Conservation (phyloP, 2,888 invertebrate genomes). For the Lasioglossum malachurum region DNA sequence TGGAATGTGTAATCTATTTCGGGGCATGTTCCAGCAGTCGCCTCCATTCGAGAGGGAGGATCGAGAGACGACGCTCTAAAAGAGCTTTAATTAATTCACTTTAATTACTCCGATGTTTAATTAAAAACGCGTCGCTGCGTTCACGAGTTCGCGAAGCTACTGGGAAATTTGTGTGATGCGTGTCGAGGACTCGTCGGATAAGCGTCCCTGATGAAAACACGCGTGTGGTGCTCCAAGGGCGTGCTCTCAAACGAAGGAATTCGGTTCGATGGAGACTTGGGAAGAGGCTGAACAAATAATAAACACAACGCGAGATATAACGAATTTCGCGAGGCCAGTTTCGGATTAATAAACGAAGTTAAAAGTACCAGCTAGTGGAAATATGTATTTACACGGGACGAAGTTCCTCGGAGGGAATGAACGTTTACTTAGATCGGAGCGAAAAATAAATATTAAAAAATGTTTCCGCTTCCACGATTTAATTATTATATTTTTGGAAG, state of each 20-base stretch:
- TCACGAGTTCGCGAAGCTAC: constrained; percentile 42
- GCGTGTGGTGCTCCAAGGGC: background rate
- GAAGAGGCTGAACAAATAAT: background rate
- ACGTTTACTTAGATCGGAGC: background rate
- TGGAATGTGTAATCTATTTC: constrained; percentile 7
- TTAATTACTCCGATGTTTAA: constrained; percentile 72
- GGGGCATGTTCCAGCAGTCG: background rate
- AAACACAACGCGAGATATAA: background rate
- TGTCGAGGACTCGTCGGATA: constrained; percentile 51
- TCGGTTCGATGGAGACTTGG: background rate
- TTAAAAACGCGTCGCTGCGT: constrained; percentile 64
- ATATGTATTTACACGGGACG: background rate
- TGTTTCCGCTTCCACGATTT: background rate
- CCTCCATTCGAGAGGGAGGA: background rate
- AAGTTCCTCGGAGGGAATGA: background rate
- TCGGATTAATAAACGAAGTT: background rate
- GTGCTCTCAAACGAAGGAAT: background rate
- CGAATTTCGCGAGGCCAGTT: background rate
- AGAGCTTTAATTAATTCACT: constrained; percentile 63
- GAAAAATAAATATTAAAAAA: background rate
- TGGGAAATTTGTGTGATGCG: constrained; percentile 35
- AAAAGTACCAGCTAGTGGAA: background rate
- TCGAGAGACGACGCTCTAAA: background rate
- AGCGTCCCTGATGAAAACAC: background rate
- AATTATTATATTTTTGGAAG: background rate